Conservation (phyloP, 2,888 invertebrate genomes). For the Drosophila histrio region DNA sequence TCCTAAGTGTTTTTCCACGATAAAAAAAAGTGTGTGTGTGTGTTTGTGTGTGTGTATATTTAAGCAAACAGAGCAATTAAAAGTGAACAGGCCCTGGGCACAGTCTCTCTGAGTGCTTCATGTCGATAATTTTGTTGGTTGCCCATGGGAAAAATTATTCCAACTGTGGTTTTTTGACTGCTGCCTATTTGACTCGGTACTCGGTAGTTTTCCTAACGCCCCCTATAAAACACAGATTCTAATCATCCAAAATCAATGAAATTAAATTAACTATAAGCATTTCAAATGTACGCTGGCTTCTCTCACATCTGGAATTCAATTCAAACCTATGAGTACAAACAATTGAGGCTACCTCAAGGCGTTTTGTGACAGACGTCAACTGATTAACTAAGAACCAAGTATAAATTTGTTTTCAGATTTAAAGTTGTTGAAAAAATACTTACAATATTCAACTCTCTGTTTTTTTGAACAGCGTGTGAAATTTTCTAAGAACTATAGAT, state of each 20-base stretch:
- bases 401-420: not conserved
- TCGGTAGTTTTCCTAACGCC: conserved; percentile 56
- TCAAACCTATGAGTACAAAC: not conserved
- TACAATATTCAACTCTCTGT: not conserved
- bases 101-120: conserved; percentile 30
- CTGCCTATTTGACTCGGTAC: not conserved
- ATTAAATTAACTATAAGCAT: conserved; percentile 2
- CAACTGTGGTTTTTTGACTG: conserved; percentile 22
- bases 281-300: not conserved
- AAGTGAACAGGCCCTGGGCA: conserved; percentile 38
- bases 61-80: conserved; percentile 66
- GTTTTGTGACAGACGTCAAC: not conserved
- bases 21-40: conserved; percentile 44
- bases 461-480: not conserved
- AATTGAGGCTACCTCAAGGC: not conserved
- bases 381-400: not conserved
- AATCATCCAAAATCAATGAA: conserved; percentile 16
- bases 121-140: conserved; percentile 35
- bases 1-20: conserved; percentile 65
- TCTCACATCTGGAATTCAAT: conserved; percentile 4
- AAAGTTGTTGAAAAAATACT: not conserved
- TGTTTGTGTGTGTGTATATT: conserved; percentile 45
- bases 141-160: conserved; percentile 53
- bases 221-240: conserved; percentile 53
- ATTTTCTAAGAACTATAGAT: too few species aligned